Percentiles rank a stretch among this genome's conserved stretches.
Evolutionary conservation across 2,797 vertebrate species (phyloP).

Genomic region (Alcedo atthis): DNA sequence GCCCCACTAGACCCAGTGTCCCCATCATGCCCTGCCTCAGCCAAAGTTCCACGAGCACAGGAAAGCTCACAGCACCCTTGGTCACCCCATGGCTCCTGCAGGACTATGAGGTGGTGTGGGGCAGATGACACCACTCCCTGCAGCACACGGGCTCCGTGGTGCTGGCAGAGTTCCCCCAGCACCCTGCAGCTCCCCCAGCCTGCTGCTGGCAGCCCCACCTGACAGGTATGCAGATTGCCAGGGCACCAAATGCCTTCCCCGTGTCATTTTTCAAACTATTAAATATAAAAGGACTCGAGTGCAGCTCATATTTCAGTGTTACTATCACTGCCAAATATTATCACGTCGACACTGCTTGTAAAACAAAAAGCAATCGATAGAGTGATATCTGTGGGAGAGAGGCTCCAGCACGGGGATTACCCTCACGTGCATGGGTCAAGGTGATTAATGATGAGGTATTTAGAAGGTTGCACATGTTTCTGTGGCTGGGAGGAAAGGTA

Average conservation of each 20-base stretch:
- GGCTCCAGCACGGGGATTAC: not conserved
- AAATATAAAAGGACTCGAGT: constrained; percentile 10
- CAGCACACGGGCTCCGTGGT: accelerated
- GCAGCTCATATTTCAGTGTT: constrained; percentile 44
- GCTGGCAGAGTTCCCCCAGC: accelerated
- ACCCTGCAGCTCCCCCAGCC: not conserved
- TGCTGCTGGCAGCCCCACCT: not conserved
- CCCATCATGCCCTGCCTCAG: not conserved
- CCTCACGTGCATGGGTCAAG: not conserved
- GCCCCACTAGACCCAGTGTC: accelerated
- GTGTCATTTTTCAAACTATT: constrained; percentile 17
- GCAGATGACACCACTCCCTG: accelerated
- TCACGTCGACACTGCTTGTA: not conserved
- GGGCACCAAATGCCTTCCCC: not conserved
- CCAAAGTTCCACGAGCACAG: accelerated
- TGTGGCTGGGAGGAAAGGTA: not conserved
- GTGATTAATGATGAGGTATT: not conserved
- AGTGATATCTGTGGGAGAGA: not conserved
- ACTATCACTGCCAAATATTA: constrained; percentile 61
- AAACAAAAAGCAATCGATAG: constrained; percentile 23
- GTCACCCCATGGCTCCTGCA: not conserved
- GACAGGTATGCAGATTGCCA: not conserved
- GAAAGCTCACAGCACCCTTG: not conserved
- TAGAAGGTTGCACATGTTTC: accelerated
- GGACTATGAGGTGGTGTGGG: accelerated